Evolutionary conservation across 1,140 invertebrate genomes (phyloP), one percentile per base, ranked within the genome.

Genomic region (Pseudachorutes palmiensis): DNA sequence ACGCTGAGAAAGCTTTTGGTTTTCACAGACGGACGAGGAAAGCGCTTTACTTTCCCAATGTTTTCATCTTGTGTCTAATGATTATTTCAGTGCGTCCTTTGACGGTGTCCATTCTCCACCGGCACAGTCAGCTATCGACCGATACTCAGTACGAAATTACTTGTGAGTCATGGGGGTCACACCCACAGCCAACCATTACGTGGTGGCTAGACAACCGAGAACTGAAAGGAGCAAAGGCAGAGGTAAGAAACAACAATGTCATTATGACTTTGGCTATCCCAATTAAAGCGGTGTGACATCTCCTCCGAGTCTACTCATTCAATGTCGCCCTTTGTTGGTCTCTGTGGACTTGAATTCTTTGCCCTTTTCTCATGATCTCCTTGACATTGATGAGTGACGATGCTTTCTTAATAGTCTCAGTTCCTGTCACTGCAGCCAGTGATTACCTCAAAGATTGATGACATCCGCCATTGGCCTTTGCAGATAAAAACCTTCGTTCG

Each of bases 61-160:
- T n/a, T n/a, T n/a, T n/a, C n/a, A n/a, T n/a, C n/a, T n/a, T n/a
- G n/a, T n/a, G n/a, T n/a, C n/a, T n/a, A n/a, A n/a, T n/a, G n/a
- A n/a, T 57, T 30, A 29, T 71, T 70, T 22, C 68, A 74, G 72
- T 74, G 60, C 72, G 72, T 71, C 72, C 72, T 71, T 69, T 74
- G 65, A 69, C 70, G 66, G 72, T 74, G 62, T 69, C 70, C n/a
- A 71, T 74, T 30, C 64, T 61, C n/a, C 70, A 68, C 41, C 72
- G 66, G 2, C 64, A 74, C 41, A 68, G 16, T 29, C 70, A 70
- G 57, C 64, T 74, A 29, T 71, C 72, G 62, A 68, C 68, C 19
- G 70, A 71, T 64, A 71, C 66, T 62, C 72, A 70, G 55, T 70
- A 70, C 65, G 72, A 74, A 70, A 68, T 74, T 66, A 68, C 57